Evolutionary conservation across 2,113 vertebrate genomes (phyloP).

Genomic region (Mastomys natalensis): DNA sequence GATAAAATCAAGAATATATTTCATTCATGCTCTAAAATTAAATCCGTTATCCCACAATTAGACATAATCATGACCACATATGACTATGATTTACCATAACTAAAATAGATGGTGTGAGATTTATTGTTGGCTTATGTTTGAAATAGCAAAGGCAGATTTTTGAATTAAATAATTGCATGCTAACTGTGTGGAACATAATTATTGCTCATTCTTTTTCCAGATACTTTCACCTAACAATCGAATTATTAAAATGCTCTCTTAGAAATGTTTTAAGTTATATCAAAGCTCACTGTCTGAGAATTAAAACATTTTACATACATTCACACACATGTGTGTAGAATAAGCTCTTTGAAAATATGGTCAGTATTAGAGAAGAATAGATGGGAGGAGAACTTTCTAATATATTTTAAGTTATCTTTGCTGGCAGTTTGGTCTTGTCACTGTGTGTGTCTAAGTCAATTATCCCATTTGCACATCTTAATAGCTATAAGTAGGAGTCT

Average conservation of each 20-base stretch:
- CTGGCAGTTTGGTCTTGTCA: background rate
- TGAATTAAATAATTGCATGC: slow-evolving; percentile 74
- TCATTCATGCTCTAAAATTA: slow-evolving; percentile 78
- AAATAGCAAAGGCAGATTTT: slow-evolving; percentile 72
- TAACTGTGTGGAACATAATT: slow-evolving; percentile 68
- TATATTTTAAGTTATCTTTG: slow-evolving; percentile 23
- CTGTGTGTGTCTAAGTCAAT: background rate
- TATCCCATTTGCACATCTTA: background rate
- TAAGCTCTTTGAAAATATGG: background rate
- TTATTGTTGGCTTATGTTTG: slow-evolving; percentile 76
- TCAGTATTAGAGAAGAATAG: background rate
- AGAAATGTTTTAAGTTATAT: background rate
- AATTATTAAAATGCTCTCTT: background rate
- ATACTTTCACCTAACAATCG: slow-evolving; percentile 21
- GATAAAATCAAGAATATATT: slow-evolving; percentile 75
- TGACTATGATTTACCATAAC: slow-evolving; percentile 77
- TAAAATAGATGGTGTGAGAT: slow-evolving; percentile 79
- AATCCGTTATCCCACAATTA: slow-evolving; percentile 79
- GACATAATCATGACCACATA: slow-evolving; percentile 76
- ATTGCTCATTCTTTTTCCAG: slow-evolving; percentile 52
- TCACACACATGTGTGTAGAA: background rate
- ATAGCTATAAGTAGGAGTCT: background rate
- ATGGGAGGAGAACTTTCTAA: background rate
- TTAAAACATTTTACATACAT: background rate
- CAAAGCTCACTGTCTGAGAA: background rate